Conservation (phyloP, 2,888 invertebrate species). For the Microplitis deprimator region DNA sequence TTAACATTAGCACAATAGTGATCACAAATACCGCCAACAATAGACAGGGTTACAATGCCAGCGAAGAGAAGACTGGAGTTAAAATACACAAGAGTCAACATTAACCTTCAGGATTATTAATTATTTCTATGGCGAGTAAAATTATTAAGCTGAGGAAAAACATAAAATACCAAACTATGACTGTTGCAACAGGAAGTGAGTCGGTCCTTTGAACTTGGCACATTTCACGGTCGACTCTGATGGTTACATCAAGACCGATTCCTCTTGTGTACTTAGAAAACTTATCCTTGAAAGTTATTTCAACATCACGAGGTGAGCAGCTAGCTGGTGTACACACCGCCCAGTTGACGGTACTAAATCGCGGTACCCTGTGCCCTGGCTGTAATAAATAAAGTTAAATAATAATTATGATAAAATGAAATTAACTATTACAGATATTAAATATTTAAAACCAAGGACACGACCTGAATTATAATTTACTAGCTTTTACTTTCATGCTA, state of each 20-base stretch:
- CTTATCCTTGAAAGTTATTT: slow-evolving; percentile 73
- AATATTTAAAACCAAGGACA: background rate
- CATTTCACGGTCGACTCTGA: slow-evolving; percentile 77
- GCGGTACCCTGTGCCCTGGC: slow-evolving; percentile 81
- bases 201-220: slow-evolving; percentile 73
- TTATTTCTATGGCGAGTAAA: slow-evolving; percentile 19
- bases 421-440: background rate
- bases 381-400: slow-evolving; percentile 57
- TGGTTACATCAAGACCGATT: slow-evolving; percentile 75
- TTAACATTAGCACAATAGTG: slow-evolving; percentile 58
- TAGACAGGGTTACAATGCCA: slow-evolving; percentile 68
- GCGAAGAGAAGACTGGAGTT: slow-evolving; percentile 71
- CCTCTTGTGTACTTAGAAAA: slow-evolving; percentile 72
- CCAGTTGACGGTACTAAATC: slow-evolving; percentile 80
- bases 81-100: slow-evolving; percentile 33
- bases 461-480: background rate
- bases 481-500: slow-evolving; percentile 15
- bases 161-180: slow-evolving; percentile 72
- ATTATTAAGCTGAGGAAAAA: background rate
- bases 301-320: slow-evolving; percentile 76
- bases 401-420: slow-evolving; percentile 1
- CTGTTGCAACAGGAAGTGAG: slow-evolving; percentile 71
- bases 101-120: background rate
- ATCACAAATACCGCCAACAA: slow-evolving; percentile 68
- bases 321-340: slow-evolving; percentile 79